Conservation (phyloP, 2,797 vertebrate genomes). For the Chiloscyllium punctatum region DNA sequence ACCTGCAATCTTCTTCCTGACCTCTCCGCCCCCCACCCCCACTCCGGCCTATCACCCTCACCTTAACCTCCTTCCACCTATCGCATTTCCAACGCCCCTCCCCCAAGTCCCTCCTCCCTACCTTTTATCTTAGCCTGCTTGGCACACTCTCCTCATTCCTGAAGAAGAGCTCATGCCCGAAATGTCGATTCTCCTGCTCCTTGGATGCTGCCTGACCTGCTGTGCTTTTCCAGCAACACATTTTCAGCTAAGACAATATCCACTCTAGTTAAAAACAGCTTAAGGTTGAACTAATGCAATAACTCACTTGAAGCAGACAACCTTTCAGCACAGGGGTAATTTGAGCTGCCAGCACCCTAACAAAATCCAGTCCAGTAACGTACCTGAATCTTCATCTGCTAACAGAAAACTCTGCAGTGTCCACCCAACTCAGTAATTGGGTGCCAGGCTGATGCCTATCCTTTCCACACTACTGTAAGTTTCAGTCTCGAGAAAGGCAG, state of each 20-base stretch:
- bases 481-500: conserved; percentile 44
- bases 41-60: too few species aligned
- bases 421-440: conserved; percentile 53
- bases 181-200: too few species aligned
- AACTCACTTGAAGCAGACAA: not conserved
- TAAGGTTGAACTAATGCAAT: not conserved
- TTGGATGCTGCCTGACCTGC: too few species aligned
- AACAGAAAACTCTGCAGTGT: conserved; percentile 52
- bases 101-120: too few species aligned
- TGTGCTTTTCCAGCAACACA: too few species aligned
- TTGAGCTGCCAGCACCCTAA: conserved; percentile 29
- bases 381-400: conserved; percentile 74
- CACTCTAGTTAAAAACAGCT: not conserved
- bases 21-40: too few species aligned
- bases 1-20: too few species aligned
- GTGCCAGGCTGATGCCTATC: conserved; percentile 45
- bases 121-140: too few species aligned
- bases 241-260: not conserved
- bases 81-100: too few species aligned
- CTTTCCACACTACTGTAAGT: conserved; percentile 51
- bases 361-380: conserved; percentile 49
- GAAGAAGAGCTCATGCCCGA: too few species aligned
- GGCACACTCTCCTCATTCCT: too few species aligned
- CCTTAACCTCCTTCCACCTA: too few species aligned
- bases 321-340: not conserved